phyloP scores from a whole-genome alignment of 1,140 invertebrate species.

The Ridgeia piscesae region DNA sequence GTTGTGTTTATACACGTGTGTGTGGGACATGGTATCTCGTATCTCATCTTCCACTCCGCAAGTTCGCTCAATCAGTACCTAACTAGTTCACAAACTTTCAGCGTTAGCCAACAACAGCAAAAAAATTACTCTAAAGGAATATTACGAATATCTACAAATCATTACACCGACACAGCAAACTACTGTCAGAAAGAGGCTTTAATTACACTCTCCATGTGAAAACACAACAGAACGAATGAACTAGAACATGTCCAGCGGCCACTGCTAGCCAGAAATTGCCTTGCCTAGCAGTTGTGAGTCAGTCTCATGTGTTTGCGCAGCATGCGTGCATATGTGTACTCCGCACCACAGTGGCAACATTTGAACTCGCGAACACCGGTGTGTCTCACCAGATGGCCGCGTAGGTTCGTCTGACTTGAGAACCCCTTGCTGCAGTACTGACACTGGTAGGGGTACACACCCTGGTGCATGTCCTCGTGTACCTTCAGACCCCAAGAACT shows the following conservation, averaged over 20 bases:
- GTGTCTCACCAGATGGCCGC: slow-evolving; percentile 59
- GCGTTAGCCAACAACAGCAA: background rate
- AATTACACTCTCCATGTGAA: background rate
- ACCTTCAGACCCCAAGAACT: background rate
- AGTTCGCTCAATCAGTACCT: background rate
- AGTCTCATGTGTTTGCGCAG: slow-evolving; percentile 64
- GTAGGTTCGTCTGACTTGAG: slow-evolving; percentile 1
- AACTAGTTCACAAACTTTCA: background rate
- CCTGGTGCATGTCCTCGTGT: slow-evolving; percentile 24
- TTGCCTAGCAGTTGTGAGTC: background rate
- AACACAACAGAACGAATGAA: background rate
- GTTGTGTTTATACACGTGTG: too few relatives aligned
- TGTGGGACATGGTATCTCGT: background rate
- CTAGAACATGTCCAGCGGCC: background rate
- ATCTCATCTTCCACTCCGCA: background rate
- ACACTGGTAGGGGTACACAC: slow-evolving; percentile 13
- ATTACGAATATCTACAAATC: background rate
- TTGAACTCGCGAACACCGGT: slow-evolving; percentile 68
- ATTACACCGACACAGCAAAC: background rate
- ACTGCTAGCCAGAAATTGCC: background rate
- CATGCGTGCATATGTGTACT: slow-evolving; percentile 62
- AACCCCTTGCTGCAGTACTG: slow-evolving; percentile 16
- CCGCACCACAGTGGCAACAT: slow-evolving; percentile 69
- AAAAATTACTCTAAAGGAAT: background rate
- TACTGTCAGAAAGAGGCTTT: background rate